A percentile compares a stretch with the other conserved stretches of the same genome.
Conservation (phyloP, 1,140 invertebrate genomes). For the Cyclina sinensis region DNA sequence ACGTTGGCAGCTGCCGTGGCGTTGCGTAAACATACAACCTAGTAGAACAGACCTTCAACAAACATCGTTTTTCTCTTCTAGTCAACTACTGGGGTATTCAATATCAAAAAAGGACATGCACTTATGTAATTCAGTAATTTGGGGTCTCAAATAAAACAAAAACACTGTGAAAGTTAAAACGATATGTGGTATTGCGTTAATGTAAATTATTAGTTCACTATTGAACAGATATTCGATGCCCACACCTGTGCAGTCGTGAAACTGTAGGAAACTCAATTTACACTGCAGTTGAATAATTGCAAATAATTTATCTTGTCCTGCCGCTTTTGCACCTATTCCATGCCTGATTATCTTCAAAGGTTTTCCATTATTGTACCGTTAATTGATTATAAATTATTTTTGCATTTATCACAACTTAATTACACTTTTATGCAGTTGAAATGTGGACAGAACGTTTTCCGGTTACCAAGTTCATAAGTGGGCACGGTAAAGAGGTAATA, state of each 20-base stretch:
- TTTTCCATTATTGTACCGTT: constrained; percentile 13
- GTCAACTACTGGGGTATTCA: too few relatives aligned
- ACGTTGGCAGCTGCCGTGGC: too few relatives aligned
- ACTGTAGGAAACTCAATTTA: neutral
- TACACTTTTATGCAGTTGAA: constrained; percentile 22
- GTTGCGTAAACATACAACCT: too few relatives aligned
- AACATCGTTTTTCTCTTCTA: too few relatives aligned
- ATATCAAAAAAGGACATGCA: neutral
- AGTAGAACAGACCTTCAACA: too few relatives aligned
- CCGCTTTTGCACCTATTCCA: neutral
- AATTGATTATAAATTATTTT: constrained; percentile 37
- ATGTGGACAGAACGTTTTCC: constrained; percentile 16
- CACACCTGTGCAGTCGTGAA: neutral
- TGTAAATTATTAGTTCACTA: neutral
- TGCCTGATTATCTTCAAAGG: constrained; percentile 16
- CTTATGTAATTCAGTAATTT: neutral
- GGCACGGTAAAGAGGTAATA: neutral
- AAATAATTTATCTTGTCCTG: constrained; percentile 38
- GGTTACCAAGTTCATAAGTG: constrained; percentile 1
- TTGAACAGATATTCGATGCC: neutral
- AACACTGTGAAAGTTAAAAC: neutral
- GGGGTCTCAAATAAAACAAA: constrained; percentile 6
- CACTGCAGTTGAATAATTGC: constrained; percentile 19
- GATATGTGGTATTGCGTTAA: neutral
- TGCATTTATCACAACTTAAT: constrained; percentile 17